Percentiles rank a stretch among this genome's conserved stretches.
phyloP scores from a whole-genome alignment of 2,113 vertebrate species.

The Prionailurus bengalensis region DNA sequence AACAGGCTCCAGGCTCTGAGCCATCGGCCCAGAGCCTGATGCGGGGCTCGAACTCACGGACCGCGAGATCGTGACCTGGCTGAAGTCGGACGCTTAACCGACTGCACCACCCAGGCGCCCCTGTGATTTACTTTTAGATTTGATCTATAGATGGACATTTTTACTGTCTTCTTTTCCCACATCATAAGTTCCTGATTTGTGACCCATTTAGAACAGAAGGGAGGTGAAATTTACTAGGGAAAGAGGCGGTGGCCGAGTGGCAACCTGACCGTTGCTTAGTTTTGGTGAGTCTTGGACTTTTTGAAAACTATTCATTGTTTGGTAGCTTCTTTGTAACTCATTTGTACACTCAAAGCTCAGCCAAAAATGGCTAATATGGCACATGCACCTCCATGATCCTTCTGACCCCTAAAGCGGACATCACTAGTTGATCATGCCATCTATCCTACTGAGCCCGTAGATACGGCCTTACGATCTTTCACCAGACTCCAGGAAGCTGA shows the following conservation, averaged over 20 bases:
- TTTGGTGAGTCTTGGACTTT: background rate
- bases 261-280: background rate
- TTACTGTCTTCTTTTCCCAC: constrained; percentile 76
- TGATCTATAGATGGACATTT: constrained; percentile 78
- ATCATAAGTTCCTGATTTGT: background rate
- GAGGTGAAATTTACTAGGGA: background rate
- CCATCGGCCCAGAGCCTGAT: too few relatives aligned
- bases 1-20: too few relatives aligned
- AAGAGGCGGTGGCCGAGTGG: background rate
- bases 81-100: too few relatives aligned
- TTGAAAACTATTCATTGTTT: constrained; percentile 1
- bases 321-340: background rate
- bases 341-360: background rate
- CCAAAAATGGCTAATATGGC: background rate
- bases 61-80: too few relatives aligned
- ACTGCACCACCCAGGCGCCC: too few relatives aligned
- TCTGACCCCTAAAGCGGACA: background rate
- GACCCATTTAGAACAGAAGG: background rate
- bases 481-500: background rate
- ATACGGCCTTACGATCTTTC: background rate
- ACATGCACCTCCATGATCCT: background rate
- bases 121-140: constrained; percentile 84
- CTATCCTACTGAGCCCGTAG: background rate
- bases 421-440: background rate
- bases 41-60: too few relatives aligned